Base-by-base conservation (phyloP, 1,140 invertebrate species). In the Pentalonia nigronervosa region DNA sequence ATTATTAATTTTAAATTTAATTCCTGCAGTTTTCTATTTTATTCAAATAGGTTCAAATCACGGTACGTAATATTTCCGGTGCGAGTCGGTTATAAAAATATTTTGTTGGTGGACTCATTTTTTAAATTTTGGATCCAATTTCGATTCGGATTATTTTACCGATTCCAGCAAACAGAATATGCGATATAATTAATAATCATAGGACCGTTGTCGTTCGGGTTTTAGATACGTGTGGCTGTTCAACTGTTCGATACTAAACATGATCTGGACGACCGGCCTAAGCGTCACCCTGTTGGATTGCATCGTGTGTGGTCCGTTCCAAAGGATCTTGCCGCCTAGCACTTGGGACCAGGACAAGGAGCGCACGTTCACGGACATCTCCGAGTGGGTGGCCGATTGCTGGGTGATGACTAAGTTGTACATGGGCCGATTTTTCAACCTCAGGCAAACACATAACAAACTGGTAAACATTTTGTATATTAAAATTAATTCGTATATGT, bases 201-300 rank as follows among this genome's bases (percentile, higher is more conserved):
- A 67, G 17, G n/a, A 23, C 25, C 11, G 6, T 76, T 76, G n/a
- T 76, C 30, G 2, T 4, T 30, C 0, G 88, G 36, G 4, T 76
- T 91, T 76, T 81, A 92, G 91, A 8, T 92, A 92, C 7, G 34
- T 53, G n/a, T 92, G 91, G 91, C n/a, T 92, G 47, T 14, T 92
- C 36, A 84, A 84, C 34, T 84, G 76, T 84, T 84, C 91, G n/a
- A 92, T 36, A 36, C n/a, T 92, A 84, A 50, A 84, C 76, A 36
- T 84, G 17, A 84, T 92, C 7, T 92, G 91, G 45, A 53, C n/a
- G 34, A 17, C 25, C 17, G 76, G 91, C 23, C 11, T 92, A 1
- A 23, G 36, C 23, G 20, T 7, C 0, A 53, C 91, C 1, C 25
- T 92, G 76, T 50, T 92, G 34, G 91, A 92, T 41, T 92, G 45